Conservation (phyloP, 2,888 invertebrate genomes). For the Neoscelio sp. region DNA sequence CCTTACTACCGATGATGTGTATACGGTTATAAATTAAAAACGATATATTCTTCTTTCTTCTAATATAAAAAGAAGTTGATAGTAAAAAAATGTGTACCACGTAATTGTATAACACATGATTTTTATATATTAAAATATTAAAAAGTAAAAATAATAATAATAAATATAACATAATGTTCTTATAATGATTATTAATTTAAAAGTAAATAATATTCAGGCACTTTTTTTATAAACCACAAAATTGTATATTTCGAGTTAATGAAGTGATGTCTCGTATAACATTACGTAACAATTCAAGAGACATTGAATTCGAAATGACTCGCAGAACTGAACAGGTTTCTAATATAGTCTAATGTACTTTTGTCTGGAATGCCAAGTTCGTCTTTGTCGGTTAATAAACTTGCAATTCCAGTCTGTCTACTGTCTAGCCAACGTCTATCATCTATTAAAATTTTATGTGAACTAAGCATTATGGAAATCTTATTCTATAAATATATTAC, state of each 20-base stretch:
- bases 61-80: slow-evolving; percentile 22
- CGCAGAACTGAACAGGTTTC: slow-evolving; percentile 60
- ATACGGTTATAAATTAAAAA: slow-evolving; percentile 71
- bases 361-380: slow-evolving; percentile 50
- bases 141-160: too few relatives aligned
- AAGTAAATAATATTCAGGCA: too few relatives aligned
- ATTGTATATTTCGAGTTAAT: slow-evolving; percentile 1
- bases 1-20: slow-evolving; percentile 76
- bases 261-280: slow-evolving; percentile 11
- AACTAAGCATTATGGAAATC: slow-evolving; percentile 8
- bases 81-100: too few relatives aligned
- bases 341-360: slow-evolving; percentile 65
- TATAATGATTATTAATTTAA: neutral
- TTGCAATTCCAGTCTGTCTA: slow-evolving; percentile 55
- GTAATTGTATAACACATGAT: neutral
- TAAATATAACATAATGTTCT: too few relatives aligned
- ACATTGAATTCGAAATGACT: slow-evolving; percentile 51
- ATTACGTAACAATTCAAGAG: slow-evolving; percentile 42
- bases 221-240: too few relatives aligned
- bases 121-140: too few relatives aligned
- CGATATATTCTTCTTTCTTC: slow-evolving; percentile 55
- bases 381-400: slow-evolving; percentile 52
- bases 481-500: slow-evolving; percentile 26
- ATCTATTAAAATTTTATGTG: slow-evolving; percentile 33
- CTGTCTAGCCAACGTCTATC: slow-evolving; percentile 63